Conservation (phyloP, 1,140 invertebrate genomes). For the Drosophila eugracilis region DNA sequence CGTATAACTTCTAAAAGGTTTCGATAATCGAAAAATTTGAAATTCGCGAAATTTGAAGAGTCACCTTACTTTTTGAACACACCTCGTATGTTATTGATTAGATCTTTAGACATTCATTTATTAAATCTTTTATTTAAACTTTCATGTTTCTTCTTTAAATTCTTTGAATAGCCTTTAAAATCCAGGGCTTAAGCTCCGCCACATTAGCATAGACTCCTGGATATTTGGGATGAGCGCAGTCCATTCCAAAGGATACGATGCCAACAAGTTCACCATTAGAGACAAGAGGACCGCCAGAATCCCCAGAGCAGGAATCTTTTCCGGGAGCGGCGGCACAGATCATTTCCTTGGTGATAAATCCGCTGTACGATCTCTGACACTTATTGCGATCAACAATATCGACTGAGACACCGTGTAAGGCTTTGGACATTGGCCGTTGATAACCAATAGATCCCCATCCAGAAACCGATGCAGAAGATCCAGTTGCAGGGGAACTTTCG, state of each 20-base stretch:
- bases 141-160: not conserved
- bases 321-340: conserved; percentile 72
- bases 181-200: not conserved
- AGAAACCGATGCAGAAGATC: conserved; percentile 37
- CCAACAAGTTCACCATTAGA: conserved; percentile 81
- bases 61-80: too few species aligned
- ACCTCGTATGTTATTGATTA: too few species aligned
- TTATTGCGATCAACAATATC: not conserved
- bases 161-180: conserved; percentile 37
- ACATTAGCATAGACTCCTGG: not conserved
- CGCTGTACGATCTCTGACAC: conserved; percentile 22
- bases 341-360: conserved; percentile 40
- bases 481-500: not conserved
- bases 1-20: too few species aligned
- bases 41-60: too few species aligned
- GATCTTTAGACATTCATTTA: too few species aligned
- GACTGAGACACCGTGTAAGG: not conserved
- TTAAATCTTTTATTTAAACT: too few species aligned
- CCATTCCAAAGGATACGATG: conserved; percentile 86
- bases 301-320: conserved; percentile 37
- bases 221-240: not conserved
- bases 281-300: conserved; percentile 85
- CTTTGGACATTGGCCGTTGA: fast-evolving
- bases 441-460: conserved; percentile 75
- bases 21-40: too few species aligned